Evolutionary conservation across 2,113 vertebrate genomes (phyloP).

Genomic region (Myocastor coypus): DNA sequence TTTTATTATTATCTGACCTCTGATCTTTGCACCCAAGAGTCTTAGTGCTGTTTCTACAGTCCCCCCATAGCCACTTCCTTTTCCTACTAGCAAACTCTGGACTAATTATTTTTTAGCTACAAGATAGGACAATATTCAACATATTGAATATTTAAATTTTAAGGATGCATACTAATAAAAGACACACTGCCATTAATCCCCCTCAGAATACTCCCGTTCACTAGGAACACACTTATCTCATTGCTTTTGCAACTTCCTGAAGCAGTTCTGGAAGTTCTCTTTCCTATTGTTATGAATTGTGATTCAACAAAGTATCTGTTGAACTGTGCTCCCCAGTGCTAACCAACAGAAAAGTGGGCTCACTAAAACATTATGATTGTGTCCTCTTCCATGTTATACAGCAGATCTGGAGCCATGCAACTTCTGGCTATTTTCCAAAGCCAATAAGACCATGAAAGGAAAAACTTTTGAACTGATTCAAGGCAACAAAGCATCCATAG

Average conservation of each 20-base stretch:
- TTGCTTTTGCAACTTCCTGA: background rate
- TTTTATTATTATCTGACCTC: background rate
- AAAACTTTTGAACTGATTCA: background rate
- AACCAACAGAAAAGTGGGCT: background rate
- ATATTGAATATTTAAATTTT: background rate
- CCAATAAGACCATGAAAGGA: background rate
- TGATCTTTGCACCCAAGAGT: background rate
- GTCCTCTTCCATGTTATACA: background rate
- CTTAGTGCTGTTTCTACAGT: background rate
- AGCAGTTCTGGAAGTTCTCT: background rate
- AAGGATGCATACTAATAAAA: background rate
- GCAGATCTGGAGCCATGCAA: background rate
- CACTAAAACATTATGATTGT: background rate
- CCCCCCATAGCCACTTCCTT: background rate
- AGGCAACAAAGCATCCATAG: background rate
- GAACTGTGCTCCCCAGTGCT: background rate
- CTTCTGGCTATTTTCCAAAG: background rate
- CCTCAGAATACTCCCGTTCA: background rate
- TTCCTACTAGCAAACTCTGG: background rate
- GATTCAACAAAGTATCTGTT: background rate
- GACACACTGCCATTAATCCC: background rate
- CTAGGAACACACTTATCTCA: background rate
- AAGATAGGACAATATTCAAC: background rate
- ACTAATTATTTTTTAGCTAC: background rate
- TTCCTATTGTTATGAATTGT: background rate